Conservation (phyloP, 1,140 invertebrate genomes). For the Eumaeus atala region DNA sequence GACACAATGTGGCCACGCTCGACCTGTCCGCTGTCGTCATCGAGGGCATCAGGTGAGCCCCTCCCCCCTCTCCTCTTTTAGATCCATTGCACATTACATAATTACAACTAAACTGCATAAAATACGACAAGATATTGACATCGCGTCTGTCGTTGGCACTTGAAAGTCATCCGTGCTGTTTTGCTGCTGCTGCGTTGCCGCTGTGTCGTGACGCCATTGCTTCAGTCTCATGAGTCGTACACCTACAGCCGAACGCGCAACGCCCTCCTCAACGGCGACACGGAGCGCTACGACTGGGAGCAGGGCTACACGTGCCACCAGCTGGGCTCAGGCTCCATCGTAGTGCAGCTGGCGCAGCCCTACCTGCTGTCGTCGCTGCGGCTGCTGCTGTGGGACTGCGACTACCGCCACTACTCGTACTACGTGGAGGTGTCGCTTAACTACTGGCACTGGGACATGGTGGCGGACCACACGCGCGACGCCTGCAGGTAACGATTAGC, state of each 20-base stretch:
- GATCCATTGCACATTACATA: too few species aligned
- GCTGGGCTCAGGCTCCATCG: slow-evolving; percentile 94
- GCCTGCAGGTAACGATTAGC: slow-evolving; percentile 74
- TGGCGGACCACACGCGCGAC: slow-evolving; percentile 85
- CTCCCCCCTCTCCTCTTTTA: too few species aligned
- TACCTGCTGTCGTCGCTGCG: slow-evolving; percentile 94
- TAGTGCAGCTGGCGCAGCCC: slow-evolving; percentile 96
- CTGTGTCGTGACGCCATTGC: too few species aligned
- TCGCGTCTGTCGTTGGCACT: too few species aligned
- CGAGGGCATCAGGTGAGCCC: slow-evolving; percentile 86
- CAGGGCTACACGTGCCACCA: slow-evolving; percentile 99
- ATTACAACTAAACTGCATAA: too few species aligned
- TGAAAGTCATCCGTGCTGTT: too few species aligned
- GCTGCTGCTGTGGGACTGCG: slow-evolving; percentile 97
- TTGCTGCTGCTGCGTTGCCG: too few species aligned
- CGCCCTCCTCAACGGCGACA: slow-evolving; percentile 97
- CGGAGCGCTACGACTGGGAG: slow-evolving; percentile 97
- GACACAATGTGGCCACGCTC: slow-evolving; percentile 93
- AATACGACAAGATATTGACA: too few species aligned
- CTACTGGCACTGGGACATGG: slow-evolving; percentile 90
- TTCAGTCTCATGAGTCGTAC: too few species aligned
- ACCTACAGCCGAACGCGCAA: slow-evolving; percentile 88
- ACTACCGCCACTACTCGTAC: slow-evolving; percentile 96
- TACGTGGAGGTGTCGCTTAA: slow-evolving; percentile 97
- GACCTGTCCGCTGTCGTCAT: slow-evolving; percentile 92